phyloP scores from a whole-genome alignment of 2,113 vertebrate species.

The Papio anubis region DNA sequence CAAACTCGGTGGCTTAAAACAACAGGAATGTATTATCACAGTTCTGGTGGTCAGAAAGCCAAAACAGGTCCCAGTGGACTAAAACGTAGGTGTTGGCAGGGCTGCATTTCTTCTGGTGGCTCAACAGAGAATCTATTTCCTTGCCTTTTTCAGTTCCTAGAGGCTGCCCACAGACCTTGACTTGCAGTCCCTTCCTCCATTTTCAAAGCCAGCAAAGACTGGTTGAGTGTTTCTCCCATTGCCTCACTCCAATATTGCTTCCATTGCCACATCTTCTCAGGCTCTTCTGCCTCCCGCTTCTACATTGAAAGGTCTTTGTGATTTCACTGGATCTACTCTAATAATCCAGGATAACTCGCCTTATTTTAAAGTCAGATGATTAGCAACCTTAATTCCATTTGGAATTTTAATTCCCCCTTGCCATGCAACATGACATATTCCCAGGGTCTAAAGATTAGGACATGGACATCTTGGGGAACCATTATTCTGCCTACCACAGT shows the following conservation, averaged over 20 bases:
- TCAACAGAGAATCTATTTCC: background rate
- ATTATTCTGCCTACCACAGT: background rate
- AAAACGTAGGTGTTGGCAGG: background rate
- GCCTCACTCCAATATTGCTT: background rate
- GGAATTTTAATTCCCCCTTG: background rate
- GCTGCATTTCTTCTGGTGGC: background rate
- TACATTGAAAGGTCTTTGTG: background rate
- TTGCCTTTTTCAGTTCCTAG: background rate
- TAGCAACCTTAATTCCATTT: background rate
- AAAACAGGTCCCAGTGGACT: background rate
- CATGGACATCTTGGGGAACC: background rate
- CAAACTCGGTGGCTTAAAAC: background rate
- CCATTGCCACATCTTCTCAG: background rate
- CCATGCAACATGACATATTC: background rate
- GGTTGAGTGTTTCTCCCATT: background rate
- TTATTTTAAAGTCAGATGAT: conserved; percentile 12
- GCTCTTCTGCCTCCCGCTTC: background rate
- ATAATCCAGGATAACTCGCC: background rate
- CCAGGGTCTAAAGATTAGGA: background rate
- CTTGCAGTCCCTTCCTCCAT: background rate
- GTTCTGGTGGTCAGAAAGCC: background rate
- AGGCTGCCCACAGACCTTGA: background rate
- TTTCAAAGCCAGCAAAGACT: background rate
- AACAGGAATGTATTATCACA: background rate
- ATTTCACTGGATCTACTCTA: background rate